A percentile compares a stretch with the other conserved stretches of the same genome.
Evolutionary conservation across 2,888 invertebrate species (phyloP).

Genomic region (Drosophila stalkeri): DNA sequence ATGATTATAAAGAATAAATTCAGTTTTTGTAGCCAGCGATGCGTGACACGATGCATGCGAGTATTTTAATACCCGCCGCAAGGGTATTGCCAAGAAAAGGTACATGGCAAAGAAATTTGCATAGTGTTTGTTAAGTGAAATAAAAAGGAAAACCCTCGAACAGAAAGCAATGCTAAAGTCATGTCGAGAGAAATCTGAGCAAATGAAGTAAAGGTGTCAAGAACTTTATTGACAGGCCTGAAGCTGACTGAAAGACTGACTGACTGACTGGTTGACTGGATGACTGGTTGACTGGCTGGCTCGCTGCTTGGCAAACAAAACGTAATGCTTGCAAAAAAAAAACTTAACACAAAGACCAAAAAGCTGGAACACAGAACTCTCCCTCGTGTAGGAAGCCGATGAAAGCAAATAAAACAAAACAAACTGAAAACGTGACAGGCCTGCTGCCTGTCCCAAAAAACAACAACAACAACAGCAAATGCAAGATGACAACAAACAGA

Average conservation of each 20-base stretch:
- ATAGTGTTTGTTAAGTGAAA: conserved; percentile 44
- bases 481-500: conserved; percentile 42
- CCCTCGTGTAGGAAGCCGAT: conserved; percentile 54
- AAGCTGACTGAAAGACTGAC: conserved; percentile 25
- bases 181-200: conserved; percentile 73
- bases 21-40: background rate
- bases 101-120: conserved; percentile 45
- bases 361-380: conserved; percentile 13
- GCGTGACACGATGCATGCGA: conserved; percentile 1
- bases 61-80: conserved; percentile 12
- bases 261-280: background rate
- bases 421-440: conserved; percentile 74
- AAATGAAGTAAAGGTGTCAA: conserved; percentile 80
- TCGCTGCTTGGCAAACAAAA: conserved; percentile 51
- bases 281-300: background rate
- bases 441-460: conserved; percentile 37
- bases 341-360: conserved; percentile 42
- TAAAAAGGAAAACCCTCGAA: conserved; percentile 37
- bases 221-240: conserved; percentile 78
- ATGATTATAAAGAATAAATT: background rate
- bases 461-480: conserved; percentile 42
- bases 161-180: conserved; percentile 72
- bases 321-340: conserved; percentile 41
- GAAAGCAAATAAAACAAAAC: conserved; percentile 71
- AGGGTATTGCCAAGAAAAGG: conserved; percentile 4